Conservation (phyloP, 2,888 invertebrate genomes). For the Seira ritae region DNA sequence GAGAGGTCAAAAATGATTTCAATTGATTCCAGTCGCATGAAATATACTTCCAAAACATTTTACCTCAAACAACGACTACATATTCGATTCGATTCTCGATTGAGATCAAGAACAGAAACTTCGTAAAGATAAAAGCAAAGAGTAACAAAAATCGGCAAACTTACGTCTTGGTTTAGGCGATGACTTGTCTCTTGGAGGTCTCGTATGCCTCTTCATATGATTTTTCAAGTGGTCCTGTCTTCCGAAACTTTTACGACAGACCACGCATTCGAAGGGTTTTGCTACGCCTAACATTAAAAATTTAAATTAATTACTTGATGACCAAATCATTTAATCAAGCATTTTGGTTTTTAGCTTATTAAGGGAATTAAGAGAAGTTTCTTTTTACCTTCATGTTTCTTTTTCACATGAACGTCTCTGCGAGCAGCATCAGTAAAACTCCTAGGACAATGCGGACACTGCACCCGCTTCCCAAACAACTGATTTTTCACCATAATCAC, state of each 20-base stretch:
- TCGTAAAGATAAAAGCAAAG: no score
- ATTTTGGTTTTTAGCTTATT: no score
- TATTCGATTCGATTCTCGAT: no score
- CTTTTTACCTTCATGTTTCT: constrained; percentile 59
- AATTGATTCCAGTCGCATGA: no score
- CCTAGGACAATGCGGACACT: constrained; percentile 49
- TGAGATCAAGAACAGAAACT: no score
- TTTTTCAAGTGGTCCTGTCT: constrained; percentile 54
- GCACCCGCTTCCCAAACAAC: constrained; percentile 54
- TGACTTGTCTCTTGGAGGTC: constrained; percentile 37
- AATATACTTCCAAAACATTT: no score
- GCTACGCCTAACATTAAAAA: constrained; percentile 32
- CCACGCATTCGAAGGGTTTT: constrained; percentile 56
- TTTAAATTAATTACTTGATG: constrained; percentile 20
- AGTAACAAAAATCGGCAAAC: constrained; percentile 8
- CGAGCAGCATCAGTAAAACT: constrained; percentile 48
- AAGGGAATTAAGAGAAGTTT: not conserved
- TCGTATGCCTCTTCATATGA: constrained; percentile 52
- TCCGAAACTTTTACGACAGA: constrained; percentile 58
- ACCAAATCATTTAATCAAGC: not conserved
- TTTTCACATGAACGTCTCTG: constrained; percentile 57
- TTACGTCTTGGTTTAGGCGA: constrained; percentile 38
- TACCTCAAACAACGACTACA: no score
- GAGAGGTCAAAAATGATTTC: not conserved
- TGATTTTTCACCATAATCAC: constrained; percentile 60